Conservation (phyloP, 2,888 invertebrate genomes). For the Andrena dorsata region DNA sequence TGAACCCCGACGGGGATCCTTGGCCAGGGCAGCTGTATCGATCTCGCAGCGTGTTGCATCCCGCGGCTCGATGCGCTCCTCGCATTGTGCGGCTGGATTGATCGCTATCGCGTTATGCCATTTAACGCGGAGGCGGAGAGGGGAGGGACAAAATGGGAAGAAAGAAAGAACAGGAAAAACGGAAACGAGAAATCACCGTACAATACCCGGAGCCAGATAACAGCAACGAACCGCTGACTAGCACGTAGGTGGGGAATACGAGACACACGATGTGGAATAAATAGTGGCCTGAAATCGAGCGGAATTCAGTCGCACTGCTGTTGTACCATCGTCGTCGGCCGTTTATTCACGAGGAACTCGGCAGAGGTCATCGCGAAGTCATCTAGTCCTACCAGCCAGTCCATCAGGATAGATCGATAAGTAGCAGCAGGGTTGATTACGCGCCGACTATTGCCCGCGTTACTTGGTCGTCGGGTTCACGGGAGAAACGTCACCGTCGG, state of each 20-base stretch:
- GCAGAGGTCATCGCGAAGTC: conserved; percentile 31
- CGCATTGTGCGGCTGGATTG: conserved; percentile 29
- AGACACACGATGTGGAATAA: conserved; percentile 77
- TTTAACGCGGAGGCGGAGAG: conserved; percentile 18
- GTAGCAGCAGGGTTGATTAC: conserved; percentile 1
- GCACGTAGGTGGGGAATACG: conserved; percentile 76
- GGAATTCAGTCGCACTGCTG: conserved; percentile 77
- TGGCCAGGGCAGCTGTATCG: conserved; percentile 35
- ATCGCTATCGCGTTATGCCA: conserved; percentile 28
- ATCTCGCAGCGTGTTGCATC: conserved; percentile 35
- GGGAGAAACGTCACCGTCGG: neutral
- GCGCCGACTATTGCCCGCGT: neutral
- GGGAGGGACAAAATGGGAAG: neutral
- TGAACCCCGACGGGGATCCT: conserved; percentile 37
- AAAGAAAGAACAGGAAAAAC: conserved; percentile 53
- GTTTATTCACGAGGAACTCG: conserved; percentile 45
- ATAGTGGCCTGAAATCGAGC: conserved; percentile 80
- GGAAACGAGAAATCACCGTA: conserved; percentile 70
- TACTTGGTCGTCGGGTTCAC: neutral
- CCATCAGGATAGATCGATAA: conserved; percentile 50
- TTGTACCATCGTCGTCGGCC: conserved; percentile 64
- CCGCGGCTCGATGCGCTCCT: conserved; percentile 25
- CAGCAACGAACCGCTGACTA: conserved; percentile 62
- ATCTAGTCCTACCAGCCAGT: neutral
- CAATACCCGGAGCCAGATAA: conserved; percentile 74